These are phyloP conservation scores for Carcinoscorpius rotundicauda DNA, from an alignment of 1,140 invertebrate species.

Conservation along the genomic window DNA sequence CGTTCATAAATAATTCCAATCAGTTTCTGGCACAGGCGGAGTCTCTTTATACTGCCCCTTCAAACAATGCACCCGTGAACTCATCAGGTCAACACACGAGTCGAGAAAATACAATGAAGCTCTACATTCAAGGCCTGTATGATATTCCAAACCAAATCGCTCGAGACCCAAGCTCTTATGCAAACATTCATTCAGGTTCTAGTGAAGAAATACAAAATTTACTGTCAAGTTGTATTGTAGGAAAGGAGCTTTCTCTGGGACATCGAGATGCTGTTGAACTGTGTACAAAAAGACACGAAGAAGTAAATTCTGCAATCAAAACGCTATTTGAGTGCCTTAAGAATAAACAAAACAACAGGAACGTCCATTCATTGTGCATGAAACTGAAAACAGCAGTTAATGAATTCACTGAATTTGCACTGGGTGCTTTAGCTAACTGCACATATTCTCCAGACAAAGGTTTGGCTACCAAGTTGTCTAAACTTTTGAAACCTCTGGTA, in stretches of 20 bases:
- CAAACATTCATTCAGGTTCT: too few species aligned
- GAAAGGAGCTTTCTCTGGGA: slow-evolving; percentile 57
- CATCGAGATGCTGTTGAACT: slow-evolving; percentile 71
- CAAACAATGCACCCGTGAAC: slow-evolving; percentile 18
- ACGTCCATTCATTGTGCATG: slow-evolving; percentile 61
- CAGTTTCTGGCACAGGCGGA: slow-evolving; percentile 7
- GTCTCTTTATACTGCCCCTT: slow-evolving; percentile 28
- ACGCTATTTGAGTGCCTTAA: slow-evolving; percentile 53
- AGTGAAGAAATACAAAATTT: too few species aligned
- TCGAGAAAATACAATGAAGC: slow-evolving; percentile 5
- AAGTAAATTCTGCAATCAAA: slow-evolving; percentile 35
- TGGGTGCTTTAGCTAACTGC: slow-evolving; percentile 76
- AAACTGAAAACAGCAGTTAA: slow-evolving; percentile 60
- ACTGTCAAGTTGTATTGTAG: too few species aligned
- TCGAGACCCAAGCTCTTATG: slow-evolving; percentile 26
- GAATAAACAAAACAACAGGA: slow-evolving; percentile 51
- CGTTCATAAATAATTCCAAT: slow-evolving; percentile 2
- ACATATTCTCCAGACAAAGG: slow-evolving; percentile 63
- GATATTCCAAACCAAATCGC: slow-evolving; percentile 38
- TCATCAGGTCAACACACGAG: slow-evolving; percentile 17
- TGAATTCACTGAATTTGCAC: slow-evolving; percentile 73
- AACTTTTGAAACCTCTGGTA: slow-evolving; percentile 58
- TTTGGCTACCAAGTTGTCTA: slow-evolving; percentile 31
- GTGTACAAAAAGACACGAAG: slow-evolving; percentile 60
- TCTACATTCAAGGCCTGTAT: slow-evolving; percentile 29